A percentile compares a stretch with the other conserved stretches of the same genome.
These are phyloP conservation scores for Steinernema scapterisci DNA, from an alignment of 2,888 invertebrate species.

Conservation along the genomic window DNA sequence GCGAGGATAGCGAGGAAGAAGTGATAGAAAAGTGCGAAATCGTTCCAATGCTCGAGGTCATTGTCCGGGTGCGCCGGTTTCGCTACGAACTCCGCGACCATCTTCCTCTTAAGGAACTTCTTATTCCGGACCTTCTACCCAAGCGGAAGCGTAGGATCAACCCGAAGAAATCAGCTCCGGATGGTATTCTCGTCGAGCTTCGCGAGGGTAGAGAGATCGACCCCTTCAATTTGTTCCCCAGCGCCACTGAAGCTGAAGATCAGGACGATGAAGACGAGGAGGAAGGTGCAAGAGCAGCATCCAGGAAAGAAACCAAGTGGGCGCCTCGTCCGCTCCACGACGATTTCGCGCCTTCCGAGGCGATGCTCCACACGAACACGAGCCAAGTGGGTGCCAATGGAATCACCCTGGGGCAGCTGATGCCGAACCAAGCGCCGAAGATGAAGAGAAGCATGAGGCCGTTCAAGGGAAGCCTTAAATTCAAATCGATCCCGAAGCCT, in stretches of 20 bases:
- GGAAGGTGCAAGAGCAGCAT: not conserved
- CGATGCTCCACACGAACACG: not conserved
- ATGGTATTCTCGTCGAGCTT: constrained; percentile 11
- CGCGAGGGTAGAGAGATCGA: constrained; percentile 15
- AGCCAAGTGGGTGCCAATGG: not conserved
- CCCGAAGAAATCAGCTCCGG: not conserved
- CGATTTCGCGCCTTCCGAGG: not conserved
- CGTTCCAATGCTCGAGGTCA: constrained; percentile 7
- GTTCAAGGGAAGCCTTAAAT: not conserved
- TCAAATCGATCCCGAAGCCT: not conserved
- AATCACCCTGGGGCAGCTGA: constrained; percentile 12
- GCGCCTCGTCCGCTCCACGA: not conserved
- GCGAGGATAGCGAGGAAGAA: not conserved
- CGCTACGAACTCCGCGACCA: constrained; percentile 12
- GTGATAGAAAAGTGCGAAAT: not conserved
- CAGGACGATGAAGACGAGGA: not conserved
- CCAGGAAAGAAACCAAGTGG: not conserved
- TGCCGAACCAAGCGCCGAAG: not conserved
- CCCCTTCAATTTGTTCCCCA: not conserved
- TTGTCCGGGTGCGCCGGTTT: constrained; percentile 2
- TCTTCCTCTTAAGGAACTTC: not conserved
- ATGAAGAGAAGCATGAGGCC: not conserved
- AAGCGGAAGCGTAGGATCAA: constrained; percentile 5
- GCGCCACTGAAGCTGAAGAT: not conserved
- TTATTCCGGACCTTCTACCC: not conserved